Conservation (phyloP, 2,888 invertebrate genomes). For the Azorinus chamasolen region DNA sequence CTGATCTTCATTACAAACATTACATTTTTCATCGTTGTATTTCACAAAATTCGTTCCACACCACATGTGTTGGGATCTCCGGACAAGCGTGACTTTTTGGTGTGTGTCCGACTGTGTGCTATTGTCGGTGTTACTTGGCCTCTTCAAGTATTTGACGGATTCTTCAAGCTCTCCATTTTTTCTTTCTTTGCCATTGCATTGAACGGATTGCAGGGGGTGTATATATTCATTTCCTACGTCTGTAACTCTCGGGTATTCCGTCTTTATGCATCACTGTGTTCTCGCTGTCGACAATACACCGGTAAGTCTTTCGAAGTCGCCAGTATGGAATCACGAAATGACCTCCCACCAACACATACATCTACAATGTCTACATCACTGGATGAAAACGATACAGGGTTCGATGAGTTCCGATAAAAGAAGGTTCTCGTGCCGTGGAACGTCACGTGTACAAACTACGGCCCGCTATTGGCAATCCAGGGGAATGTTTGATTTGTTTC, state of each 20-base stretch:
- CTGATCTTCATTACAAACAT: conserved; percentile 64
- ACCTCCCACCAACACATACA: too few species aligned
- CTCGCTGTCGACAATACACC: too few species aligned
- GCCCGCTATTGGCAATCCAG: too few species aligned
- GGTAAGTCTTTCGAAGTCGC: too few species aligned
- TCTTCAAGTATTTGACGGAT: conserved; percentile 69
- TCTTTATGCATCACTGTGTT: conserved; percentile 46
- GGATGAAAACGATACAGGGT: too few species aligned
- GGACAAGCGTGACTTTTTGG: conserved; percentile 59
- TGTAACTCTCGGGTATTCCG: conserved; percentile 63
- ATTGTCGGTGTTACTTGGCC: conserved; percentile 77
- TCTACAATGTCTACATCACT: too few species aligned
- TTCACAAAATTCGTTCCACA: conserved; percentile 52
- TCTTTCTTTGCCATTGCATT: conserved; percentile 66
- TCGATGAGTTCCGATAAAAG: too few species aligned
- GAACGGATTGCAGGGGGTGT: conserved; percentile 72
- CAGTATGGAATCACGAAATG: too few species aligned
- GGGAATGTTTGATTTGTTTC: too few species aligned
- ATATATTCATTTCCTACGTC: conserved; percentile 70
- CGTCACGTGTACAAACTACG: too few species aligned
- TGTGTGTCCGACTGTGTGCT: conserved; percentile 72
- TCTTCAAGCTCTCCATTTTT: conserved; percentile 63
- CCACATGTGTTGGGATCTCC: conserved; percentile 30
- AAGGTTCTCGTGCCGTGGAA: too few species aligned
- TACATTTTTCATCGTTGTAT: conserved; percentile 62